Base-by-base conservation (phyloP, 2,888 invertebrate genomes). In the Sphecodes monilicornis region DNA sequence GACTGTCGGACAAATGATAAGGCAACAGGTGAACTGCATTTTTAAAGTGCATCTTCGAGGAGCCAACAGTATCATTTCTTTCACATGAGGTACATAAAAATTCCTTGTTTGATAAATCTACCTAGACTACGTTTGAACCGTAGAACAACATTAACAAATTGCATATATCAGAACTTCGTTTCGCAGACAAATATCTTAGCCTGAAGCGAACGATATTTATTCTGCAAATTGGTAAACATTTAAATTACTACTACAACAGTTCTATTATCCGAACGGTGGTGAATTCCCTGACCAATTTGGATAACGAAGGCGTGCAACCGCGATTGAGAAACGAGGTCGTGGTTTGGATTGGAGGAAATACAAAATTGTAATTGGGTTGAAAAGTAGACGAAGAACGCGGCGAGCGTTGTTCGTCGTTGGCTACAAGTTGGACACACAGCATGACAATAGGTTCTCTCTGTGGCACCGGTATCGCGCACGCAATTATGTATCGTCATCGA, bases 401-500 rank as follows among this genome's bases (percentile, higher is more conserved):
- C 29, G 64, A 29, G 26, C 26, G 57, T 26, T 13, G 13, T 26
- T 26, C n/a, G 57, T 26, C 26, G 46, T n/a, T 57, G 57, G 57
- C 11, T 57, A 11, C 57, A 57, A 57, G 57, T 57, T 57, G 57
- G 57, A 57, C 57, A 16, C 57, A 16, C 26, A 5, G 26, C 6
- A 11, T 57, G 57, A 57, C 57, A 57, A 57, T 57, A 16, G 26
- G 57, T 57, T 29, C 57, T 4, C 57, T 57, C 26, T 57, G 57
- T 26, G 57, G 57, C 57, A 16, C 13, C 57, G 57, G 26, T 57
- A 57, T 57, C 57, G 57, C 57, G 57, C 57, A 57, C 26, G 57
- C 57, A 57, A 57, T 57, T 57, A 57, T n/a, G n/a, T n/a, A n/a
- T 57, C 57, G 57, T 57, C 57, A 57, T 57, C 39, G 13, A n/a